phyloP scores from a whole-genome alignment of 2,888 invertebrate species.

The Nemotelus pantherinus region DNA sequence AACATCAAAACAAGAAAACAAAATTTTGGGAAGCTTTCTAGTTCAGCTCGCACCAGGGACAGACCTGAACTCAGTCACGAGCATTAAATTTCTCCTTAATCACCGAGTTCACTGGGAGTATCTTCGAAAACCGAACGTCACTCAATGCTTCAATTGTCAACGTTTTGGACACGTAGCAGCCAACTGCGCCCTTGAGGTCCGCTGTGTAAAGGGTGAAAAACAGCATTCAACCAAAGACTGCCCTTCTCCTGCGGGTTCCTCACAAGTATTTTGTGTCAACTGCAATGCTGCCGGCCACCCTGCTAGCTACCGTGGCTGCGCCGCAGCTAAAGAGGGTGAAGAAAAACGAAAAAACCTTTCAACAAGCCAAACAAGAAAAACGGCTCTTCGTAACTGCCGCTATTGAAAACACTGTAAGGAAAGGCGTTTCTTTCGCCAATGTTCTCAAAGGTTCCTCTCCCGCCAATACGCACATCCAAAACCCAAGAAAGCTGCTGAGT shows the following conservation, averaged over 20 bases:
- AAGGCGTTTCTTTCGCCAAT: not conserved
- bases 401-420: not conserved
- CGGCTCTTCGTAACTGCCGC: not conserved
- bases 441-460: not conserved
- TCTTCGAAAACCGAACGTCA: too few species aligned
- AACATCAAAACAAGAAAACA: too few species aligned
- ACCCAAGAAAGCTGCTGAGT: too few species aligned
- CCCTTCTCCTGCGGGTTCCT: not conserved
- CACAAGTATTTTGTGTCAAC: slow-evolving; percentile 1
- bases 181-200: not conserved
- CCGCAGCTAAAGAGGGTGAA: not conserved
- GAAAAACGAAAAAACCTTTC: not conserved
- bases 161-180: too few species aligned
- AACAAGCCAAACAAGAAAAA: not conserved
- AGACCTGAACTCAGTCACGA: too few species aligned
- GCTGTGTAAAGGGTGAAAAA: not conserved
- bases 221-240: not conserved
- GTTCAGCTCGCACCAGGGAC: too few species aligned
- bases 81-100: too few species aligned
- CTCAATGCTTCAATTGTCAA: too few species aligned
- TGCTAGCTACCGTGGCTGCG: slow-evolving; percentile 1
- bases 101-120: too few species aligned
- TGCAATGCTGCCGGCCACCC: slow-evolving; percentile 9
- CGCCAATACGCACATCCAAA: too few species aligned
- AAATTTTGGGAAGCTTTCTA: too few species aligned